Percentiles rank a stretch among this genome's conserved stretches.
Conservation (phyloP, 1,140 invertebrate species). For the Euwallacea fornicatus region DNA sequence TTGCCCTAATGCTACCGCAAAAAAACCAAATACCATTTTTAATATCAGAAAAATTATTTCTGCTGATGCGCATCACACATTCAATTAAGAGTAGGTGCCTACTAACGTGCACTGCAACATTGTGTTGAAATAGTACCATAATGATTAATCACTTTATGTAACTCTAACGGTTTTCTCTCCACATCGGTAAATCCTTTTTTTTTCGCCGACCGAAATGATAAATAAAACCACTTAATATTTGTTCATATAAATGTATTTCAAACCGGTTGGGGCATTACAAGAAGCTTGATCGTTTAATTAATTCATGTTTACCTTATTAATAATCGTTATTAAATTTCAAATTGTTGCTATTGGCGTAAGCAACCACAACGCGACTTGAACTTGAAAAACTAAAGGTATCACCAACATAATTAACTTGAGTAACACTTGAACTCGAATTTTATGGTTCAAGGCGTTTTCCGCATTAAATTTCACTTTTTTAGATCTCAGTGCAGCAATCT, state of each 20-base stretch:
- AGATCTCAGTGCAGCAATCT: no score
- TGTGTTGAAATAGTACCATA: no score
- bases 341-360: not conserved
- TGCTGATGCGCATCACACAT: no score
- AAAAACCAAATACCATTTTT: no score
- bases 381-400: not conserved
- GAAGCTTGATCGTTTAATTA: slow-evolving; percentile 15
- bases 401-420: not conserved
- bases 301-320: slow-evolving; percentile 24
- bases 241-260: not conserved
- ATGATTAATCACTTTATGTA: slow-evolving; percentile 4
- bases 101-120: no score
- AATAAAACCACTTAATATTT: slow-evolving; percentile 17
- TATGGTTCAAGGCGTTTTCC: not conserved
- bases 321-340: slow-evolving; percentile 16
- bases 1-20: no score
- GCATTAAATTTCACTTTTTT: not conserved
- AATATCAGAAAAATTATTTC: no score
- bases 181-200: not conserved
- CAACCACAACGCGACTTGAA: no score
- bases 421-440: not conserved
- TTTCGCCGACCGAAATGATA: not conserved
- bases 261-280: slow-evolving; percentile 13
- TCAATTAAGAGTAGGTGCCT: no score
- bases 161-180: slow-evolving; percentile 6